Evolutionary conservation across 2,113 vertebrate species (phyloP).

Genomic region (Cisticola juncidis): DNA sequence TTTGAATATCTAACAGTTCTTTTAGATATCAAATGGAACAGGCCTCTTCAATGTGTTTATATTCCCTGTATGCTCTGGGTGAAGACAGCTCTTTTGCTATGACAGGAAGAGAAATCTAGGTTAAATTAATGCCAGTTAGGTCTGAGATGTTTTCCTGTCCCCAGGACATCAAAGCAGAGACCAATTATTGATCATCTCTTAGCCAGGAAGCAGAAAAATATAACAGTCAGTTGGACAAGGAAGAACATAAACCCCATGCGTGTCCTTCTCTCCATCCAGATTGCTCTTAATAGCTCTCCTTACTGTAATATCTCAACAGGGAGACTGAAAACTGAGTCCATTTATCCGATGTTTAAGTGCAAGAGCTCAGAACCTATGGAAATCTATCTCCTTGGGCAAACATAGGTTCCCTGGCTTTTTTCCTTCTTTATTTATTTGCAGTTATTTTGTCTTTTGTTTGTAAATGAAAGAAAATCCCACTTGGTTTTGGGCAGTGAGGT

Average conservation of each 20-base stretch:
- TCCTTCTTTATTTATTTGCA: not conserved
- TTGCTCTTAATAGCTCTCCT: not conserved
- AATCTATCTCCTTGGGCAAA: not conserved
- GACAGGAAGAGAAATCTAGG: not conserved
- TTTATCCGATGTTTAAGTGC: not conserved
- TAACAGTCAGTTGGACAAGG: not conserved
- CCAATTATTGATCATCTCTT: fast-evolving
- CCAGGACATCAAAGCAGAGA: not conserved
- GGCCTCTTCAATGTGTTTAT: not conserved
- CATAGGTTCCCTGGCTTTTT: not conserved
- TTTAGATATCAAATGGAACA: not conserved
- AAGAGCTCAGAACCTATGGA: not conserved
- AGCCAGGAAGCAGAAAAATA: not conserved
- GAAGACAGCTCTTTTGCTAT: not conserved
- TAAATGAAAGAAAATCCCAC: not conserved
- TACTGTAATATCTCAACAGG: not conserved
- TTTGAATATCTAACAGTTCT: not conserved
- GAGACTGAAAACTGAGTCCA: not conserved
- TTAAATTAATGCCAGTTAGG: not conserved
- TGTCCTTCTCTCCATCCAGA: not conserved
- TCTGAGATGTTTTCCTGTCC: not conserved
- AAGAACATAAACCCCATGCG: fast-evolving
- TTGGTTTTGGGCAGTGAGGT: not conserved
- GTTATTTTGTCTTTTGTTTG: not conserved
- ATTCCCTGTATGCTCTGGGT: not conserved